Evolutionary conservation across 1,140 invertebrate genomes (phyloP), one percentile per base, ranked within the genome.

Genomic region (Delia radicum): DNA sequence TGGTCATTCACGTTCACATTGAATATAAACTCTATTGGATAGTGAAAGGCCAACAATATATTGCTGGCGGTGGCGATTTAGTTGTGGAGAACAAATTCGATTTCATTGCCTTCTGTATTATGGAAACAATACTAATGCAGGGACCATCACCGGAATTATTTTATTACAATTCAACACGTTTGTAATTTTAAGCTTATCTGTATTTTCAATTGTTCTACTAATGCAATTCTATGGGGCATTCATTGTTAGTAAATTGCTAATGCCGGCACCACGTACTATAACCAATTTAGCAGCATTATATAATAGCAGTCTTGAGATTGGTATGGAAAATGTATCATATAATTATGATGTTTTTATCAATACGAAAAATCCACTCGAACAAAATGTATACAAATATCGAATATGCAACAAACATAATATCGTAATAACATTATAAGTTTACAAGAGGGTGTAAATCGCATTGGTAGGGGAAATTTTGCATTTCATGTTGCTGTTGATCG

Each of bases 201-300:
- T 90, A 0, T 90, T 90, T 82, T 88, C 88, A 21, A 80, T 89
- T n/a, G n/a, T n/a, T 63, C 78, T 91, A 48, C 76, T 90, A 13
- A 89, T 88, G 84, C 90, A 91, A 79, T 91, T 91, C 78, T 92
- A 92, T 82, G 89, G 89, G 0, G 91, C 90, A 3, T 90, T 87
- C 79, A 90, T 92, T 76, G 91, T 92, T 2, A 89, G 90, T 8
- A 90, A 88, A 2, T 81, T 92, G n/a, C 81, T 92, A 6, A 88
- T 90, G n/a, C 87, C 89, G 31, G 87, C 88, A 33, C 87, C 88
- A 5, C 85, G 85, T 33, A 89, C 86, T 42, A 90, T 92, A 18
- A 88, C 87, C 4, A 89, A 81, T 7, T 18, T 91, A 0, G 76
- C 81, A 31, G 87, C 89, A 78, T 80, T 91, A 6, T 78, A 86